phyloP scores from a whole-genome alignment of 2,797 vertebrate genomes.

The Tolypeutes matacus region DNA sequence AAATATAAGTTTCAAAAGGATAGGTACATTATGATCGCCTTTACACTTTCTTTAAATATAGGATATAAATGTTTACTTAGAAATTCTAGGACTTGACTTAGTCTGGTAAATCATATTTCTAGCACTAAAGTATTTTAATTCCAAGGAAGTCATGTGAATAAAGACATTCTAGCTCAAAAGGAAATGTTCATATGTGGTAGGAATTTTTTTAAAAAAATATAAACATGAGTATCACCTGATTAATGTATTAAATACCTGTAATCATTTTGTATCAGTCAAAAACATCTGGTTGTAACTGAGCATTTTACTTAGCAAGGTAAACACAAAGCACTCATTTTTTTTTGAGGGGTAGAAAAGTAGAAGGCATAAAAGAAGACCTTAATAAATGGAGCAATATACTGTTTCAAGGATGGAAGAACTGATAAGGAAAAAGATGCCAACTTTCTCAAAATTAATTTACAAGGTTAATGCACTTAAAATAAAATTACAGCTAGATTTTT shows the following conservation, averaged over 20 bases:
- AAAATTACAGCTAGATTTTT: slow-evolving; percentile 9
- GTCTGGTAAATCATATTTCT: not conserved
- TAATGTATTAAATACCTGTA: not conserved
- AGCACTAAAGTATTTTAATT: not conserved
- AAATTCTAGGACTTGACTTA: not conserved
- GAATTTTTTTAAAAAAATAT: not conserved
- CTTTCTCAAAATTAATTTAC: slow-evolving; percentile 33
- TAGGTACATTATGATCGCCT: not conserved
- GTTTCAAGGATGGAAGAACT: not conserved
- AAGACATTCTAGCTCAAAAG: not conserved
- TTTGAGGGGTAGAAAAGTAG: slow-evolving; percentile 16
- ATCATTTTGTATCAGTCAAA: not conserved
- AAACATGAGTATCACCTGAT: not conserved
- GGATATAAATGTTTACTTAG: not conserved
- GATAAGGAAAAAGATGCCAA: not conserved
- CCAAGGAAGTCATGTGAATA: not conserved
- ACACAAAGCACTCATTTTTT: not conserved
- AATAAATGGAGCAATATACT: not conserved
- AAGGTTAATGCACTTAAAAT: not conserved
- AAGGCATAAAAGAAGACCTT: not conserved
- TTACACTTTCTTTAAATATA: not conserved
- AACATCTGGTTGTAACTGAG: not conserved
- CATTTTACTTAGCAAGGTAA: slow-evolving; percentile 29
- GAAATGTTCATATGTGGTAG: not conserved
- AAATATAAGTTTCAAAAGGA: slow-evolving; percentile 8